Base-by-base conservation (phyloP, 23 tunicate genomes). In the Ascidia mentula region DNA sequence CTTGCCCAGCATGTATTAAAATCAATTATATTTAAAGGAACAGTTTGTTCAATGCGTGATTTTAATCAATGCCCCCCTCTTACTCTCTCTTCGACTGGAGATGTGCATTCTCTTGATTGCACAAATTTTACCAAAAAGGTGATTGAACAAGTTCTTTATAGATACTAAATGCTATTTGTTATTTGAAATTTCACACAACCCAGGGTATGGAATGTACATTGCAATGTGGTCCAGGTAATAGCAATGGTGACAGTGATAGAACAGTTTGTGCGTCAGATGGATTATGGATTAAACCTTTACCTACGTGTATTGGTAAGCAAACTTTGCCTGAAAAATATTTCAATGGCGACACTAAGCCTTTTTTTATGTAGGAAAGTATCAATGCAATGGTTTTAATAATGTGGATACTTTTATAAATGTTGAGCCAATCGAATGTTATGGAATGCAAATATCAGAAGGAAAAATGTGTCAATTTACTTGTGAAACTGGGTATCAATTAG, bases 191-290 rank as follows among this genome's bases (percentile, higher is more conserved):
- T 8, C 24, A 24, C 24, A 45, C 1, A 31, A 15, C 69, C 18
- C 74, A 90, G 96, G 89, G 89, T 4, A 15, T 80, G 80, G 75
- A 80, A 18, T 90, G 96, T 70, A 45, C n/a, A 36, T 82, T 90
- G 24, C 33, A 45, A 36, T 90, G 96, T 72, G 75, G 80, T 61
- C 28, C 45, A n/a, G 89, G 86, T 18, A 85, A 59, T 65, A 36
- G 72, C 8, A 26, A 32, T 20, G 79, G 45, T 31, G 39, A 82
- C 33, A 65, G 81, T 32, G 74, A 80, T 15, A 40, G 76, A 37
- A 65, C 96, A 20, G 84, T 80, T 4, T 90, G 96, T 59, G 39
- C 60, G 31, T 45, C 46, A 42, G 85, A 80, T 59, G 96, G 96
- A 37, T 80, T 71, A 18, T 90, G 96, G 96, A 53, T 80, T 3